Evolutionary conservation across 2,113 vertebrate species (phyloP).

Genomic region (Eretmochelys imbricata): DNA sequence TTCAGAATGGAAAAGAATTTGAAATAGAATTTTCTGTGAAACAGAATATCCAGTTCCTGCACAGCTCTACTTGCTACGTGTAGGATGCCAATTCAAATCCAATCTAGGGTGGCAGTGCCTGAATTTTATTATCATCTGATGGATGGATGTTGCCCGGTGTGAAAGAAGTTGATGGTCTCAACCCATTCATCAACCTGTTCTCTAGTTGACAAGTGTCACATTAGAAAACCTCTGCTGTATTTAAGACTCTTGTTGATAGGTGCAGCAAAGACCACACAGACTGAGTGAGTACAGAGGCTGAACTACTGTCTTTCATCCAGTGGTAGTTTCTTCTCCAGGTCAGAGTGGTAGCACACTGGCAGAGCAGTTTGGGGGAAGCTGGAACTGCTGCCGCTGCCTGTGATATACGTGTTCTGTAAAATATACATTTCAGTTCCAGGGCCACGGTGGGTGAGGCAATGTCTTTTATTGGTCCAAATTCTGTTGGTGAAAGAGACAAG

Average conservation of each 20-base stretch:
- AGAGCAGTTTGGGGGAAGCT: background rate
- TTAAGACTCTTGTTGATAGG: background rate
- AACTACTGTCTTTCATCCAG: background rate
- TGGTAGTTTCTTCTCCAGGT: background rate
- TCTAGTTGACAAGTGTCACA: background rate
- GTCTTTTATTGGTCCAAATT: background rate
- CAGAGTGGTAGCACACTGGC: background rate
- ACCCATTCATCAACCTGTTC: background rate
- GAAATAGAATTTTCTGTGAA: background rate
- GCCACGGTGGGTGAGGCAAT: background rate
- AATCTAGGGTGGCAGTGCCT: background rate
- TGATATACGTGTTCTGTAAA: background rate
- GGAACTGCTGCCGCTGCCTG: background rate
- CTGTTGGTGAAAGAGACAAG: background rate
- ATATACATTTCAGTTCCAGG: background rate
- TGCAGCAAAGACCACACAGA: background rate
- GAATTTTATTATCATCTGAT: background rate
- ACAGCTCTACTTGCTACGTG: background rate
- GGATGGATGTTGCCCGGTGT: background rate
- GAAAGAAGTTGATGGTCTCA: background rate
- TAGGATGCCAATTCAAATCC: background rate
- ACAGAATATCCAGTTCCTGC: background rate
- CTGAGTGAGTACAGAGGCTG: background rate
- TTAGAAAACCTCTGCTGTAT: background rate
- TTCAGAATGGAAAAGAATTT: background rate